phyloP scores from a whole-genome alignment of 1,140 invertebrate genomes.

The Drosophila setifemur region DNA sequence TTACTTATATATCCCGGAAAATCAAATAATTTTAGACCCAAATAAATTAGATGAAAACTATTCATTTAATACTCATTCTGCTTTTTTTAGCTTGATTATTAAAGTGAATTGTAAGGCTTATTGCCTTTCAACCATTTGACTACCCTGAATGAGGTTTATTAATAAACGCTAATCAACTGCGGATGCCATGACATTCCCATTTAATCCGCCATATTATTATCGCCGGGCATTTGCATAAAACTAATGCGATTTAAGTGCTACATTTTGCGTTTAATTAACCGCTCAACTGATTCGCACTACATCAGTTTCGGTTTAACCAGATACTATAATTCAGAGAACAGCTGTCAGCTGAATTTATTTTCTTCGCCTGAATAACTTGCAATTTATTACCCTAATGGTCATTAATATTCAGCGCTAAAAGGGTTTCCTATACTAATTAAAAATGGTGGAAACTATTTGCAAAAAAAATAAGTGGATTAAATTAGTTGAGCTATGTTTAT shows the following conservation, averaged over 20 bases:
- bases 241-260: slow-evolving; percentile 32
- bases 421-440: background rate
- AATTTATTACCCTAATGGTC: background rate
- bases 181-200: slow-evolving; percentile 36
- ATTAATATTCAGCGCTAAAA: slow-evolving; percentile 3
- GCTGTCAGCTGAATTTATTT: background rate
- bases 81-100: slow-evolving; percentile 1
- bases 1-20: too few species aligned
- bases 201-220: slow-evolving; percentile 53
- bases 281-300: slow-evolving; percentile 10
- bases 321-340: slow-evolving; percentile 9
- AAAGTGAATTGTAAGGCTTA: too few species aligned
- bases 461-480: too few species aligned
- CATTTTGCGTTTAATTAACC: slow-evolving; percentile 38
- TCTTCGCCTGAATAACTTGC: background rate
- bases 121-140: background rate
- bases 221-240: slow-evolving; percentile 49
- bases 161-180: slow-evolving; percentile 33
- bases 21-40: too few species aligned
- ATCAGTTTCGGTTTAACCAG: background rate
- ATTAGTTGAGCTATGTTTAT: too few species aligned
- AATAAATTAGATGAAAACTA: too few species aligned
- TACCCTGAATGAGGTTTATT: too few species aligned
- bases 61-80: too few species aligned
- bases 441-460: background rate